Evolutionary conservation across 2,888 invertebrate genomes (phyloP), one percentile per base, ranked within the genome.

Genomic region (Chesias legatella): DNA sequence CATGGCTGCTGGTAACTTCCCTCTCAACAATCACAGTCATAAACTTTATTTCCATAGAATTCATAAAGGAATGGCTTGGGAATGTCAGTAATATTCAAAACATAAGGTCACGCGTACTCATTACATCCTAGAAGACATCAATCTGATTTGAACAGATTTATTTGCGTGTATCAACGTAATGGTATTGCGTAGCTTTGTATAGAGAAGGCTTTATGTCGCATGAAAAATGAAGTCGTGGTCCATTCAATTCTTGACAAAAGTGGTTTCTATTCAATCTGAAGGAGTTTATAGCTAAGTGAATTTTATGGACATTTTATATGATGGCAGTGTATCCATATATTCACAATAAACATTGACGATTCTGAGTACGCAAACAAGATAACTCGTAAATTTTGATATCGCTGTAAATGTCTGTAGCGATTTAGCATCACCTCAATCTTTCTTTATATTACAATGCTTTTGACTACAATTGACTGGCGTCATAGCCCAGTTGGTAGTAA

Each of bases 1-100:
- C 7, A 74, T 91, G 37, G 68, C 88, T 23, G 85, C 81, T 37
- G 85, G 85, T 84, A 21, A 64, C n/a, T n/a, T n/a, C n/a, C n/a
- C n/a, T n/a, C n/a, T n/a, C n/a, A n/a, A n/a, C n/a, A n/a, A n/a
- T n/a, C n/a, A n/a, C n/a, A n/a, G n/a, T n/a, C n/a, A n/a, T n/a
- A n/a, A n/a, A n/a, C n/a, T n/a, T n/a, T n/a, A n/a, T n/a, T n/a
- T n/a, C n/a, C n/a, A n/a, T n/a, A n/a, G n/a, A n/a, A n/a, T n/a
- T n/a, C n/a, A n/a, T n/a, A n/a, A n/a, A n/a, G n/a, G n/a, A n/a
- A n/a, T n/a, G n/a, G n/a, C n/a, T n/a, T n/a, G n/a, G n/a, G n/a
- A n/a, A n/a, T n/a, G n/a, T n/a, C n/a, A n/a, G n/a, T n/a, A n/a
- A n/a, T n/a, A n/a, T n/a, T n/a, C n/a, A n/a, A n/a, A n/a, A n/a